Conservation (phyloP, 2,797 vertebrate genomes). For the Cyclopterus lumpus region DNA sequence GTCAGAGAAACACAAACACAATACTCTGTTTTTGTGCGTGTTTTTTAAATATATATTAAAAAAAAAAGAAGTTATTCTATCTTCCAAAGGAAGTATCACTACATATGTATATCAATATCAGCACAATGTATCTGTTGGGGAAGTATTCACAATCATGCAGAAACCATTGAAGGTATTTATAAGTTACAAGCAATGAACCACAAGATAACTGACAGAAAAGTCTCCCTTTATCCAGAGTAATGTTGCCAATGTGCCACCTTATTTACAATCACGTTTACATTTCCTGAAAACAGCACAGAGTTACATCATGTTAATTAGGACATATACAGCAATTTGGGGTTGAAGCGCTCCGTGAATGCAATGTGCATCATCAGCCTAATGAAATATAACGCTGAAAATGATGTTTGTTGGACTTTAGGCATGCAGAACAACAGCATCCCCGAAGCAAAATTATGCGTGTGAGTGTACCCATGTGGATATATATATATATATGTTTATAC, state of each 20-base stretch:
- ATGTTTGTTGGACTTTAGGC: constrained; percentile 62
- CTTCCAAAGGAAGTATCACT: not conserved
- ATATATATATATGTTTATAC: not conserved
- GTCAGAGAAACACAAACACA: not conserved
- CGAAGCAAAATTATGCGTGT: constrained; percentile 42
- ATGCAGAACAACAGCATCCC: constrained; percentile 62
- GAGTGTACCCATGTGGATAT: constrained; percentile 6
- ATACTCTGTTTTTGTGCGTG: not conserved
- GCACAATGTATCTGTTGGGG: constrained; percentile 5
- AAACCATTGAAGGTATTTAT: constrained; percentile 7
- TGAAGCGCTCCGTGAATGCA: constrained; percentile 63
- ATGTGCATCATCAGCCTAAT: constrained; percentile 73
- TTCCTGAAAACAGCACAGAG: constrained; percentile 58
- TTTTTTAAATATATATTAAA: not conserved
- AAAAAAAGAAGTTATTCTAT: too few relatives aligned
- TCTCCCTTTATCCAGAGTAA: constrained; percentile 37
- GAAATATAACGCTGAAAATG: constrained; percentile 66
- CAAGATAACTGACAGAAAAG: constrained; percentile 34
- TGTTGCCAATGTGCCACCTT: constrained; percentile 35
- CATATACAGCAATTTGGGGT: constrained; percentile 53
- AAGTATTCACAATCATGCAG: constrained; percentile 13
- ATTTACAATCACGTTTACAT: constrained; percentile 53
- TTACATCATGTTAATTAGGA: constrained; percentile 64
- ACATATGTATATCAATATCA: constrained; percentile 3
- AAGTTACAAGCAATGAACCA: constrained; percentile 5